Evolutionary conservation across 2,113 vertebrate genomes (phyloP).

Genomic region (Psilopsiagon aurifrons): DNA sequence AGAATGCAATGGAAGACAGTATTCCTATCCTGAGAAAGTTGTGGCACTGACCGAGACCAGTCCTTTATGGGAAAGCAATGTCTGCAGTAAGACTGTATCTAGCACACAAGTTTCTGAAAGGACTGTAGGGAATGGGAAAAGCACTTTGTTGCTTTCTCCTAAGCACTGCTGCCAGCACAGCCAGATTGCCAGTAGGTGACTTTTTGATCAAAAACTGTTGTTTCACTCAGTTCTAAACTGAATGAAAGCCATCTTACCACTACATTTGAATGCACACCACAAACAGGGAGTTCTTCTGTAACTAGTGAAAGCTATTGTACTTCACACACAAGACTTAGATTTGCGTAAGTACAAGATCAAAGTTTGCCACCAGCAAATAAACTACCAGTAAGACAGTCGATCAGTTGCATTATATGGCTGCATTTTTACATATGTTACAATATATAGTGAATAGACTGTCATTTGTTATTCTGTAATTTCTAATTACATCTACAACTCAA

Average conservation of each 20-base stretch:
- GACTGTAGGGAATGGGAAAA: not conserved
- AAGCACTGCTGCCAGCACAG: not conserved
- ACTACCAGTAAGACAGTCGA: not conserved
- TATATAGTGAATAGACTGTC: not conserved
- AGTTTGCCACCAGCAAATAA: not conserved
- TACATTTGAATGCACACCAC: not conserved
- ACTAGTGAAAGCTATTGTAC: not conserved
- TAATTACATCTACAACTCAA: not conserved
- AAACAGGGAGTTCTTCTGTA: not conserved
- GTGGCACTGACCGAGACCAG: not conserved
- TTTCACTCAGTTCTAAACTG: not conserved
- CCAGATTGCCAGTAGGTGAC: not conserved
- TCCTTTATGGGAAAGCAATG: not conserved
- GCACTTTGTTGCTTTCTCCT: not conserved
- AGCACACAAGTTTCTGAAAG: not conserved
- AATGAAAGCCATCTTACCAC: not conserved
- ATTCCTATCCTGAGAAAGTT: not conserved
- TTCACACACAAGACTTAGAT: not conserved
- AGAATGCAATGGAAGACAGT: not conserved
- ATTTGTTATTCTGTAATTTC: not conserved
- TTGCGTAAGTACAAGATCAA: not conserved
- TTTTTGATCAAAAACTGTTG: not conserved
- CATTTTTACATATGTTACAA: not conserved
- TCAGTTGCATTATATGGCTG: not conserved
- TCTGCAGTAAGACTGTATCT: not conserved